These are phyloP conservation scores for Euclidia mi DNA, from an alignment of 2,888 invertebrate genomes.

Conservation along the genomic window DNA sequence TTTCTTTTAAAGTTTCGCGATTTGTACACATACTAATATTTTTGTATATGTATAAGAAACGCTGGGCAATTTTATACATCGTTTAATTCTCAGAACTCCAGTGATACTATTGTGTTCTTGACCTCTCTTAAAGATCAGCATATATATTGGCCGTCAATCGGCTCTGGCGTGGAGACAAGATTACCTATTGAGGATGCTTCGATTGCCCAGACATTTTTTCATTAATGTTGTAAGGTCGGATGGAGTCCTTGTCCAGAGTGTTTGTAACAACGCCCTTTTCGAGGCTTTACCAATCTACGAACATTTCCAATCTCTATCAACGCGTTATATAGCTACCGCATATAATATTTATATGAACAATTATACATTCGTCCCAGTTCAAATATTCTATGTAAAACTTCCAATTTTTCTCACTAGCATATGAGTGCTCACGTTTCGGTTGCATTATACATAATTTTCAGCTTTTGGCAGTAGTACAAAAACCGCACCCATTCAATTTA, in stretches of 20 bases:
- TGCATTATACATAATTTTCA: slow-evolving; percentile 25
- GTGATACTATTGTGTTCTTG: not conserved
- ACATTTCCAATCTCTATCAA: slow-evolving; percentile 27
- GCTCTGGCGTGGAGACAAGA: not conserved
- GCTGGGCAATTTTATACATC: too few relatives aligned
- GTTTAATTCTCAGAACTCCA: not conserved
- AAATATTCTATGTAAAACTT: slow-evolving; percentile 21
- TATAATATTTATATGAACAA: slow-evolving; percentile 34
- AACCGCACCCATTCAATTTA: slow-evolving; percentile 31
- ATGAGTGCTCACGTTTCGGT: slow-evolving; percentile 6
- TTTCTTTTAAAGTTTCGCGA: too few relatives aligned
- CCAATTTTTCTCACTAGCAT: slow-evolving; percentile 15
- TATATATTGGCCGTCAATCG: not conserved
- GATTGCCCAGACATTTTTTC: slow-evolving; percentile 37
- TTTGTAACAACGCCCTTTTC: slow-evolving; percentile 14
- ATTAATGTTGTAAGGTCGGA: slow-evolving; percentile 32
- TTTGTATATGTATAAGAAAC: too few relatives aligned
- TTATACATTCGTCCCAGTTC: slow-evolving; percentile 16
- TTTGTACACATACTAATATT: too few relatives aligned
- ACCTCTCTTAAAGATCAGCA: slow-evolving; percentile 1
- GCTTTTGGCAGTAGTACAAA: slow-evolving; percentile 26
- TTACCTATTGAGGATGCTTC: slow-evolving; percentile 18
- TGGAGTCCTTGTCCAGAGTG: slow-evolving; percentile 15
- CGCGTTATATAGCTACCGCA: slow-evolving; percentile 18
- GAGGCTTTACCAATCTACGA: slow-evolving; percentile 5